Base-by-base conservation (phyloP, 2,797 vertebrate genomes). In the Mus minutoides region DNA sequence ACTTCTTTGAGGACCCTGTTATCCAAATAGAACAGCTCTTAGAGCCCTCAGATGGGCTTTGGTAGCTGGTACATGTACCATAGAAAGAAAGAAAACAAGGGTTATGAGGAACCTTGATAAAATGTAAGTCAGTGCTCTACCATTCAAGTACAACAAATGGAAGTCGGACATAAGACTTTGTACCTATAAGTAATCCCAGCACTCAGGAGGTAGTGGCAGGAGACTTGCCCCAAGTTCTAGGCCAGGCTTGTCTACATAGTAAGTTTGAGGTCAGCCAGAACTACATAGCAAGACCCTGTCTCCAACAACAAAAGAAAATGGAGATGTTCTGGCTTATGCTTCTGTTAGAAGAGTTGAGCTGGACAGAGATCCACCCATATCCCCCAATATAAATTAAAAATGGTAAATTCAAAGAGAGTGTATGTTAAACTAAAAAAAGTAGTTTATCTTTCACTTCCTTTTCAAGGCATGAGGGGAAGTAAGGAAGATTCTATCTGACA, bases 361-460 rank as follows among this genome's bases (percentile, higher is more conserved):
- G 37, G 87, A 69, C 1, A 77, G 26, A 19, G 24, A 85, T 85
- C 56, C 76, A 85, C 54, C 40, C 64, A 46, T 26, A 90, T 12
- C 37, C 64, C 77, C 14, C 3, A 9, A 24, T 58, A 46, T 49
- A 89, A 91, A 90, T 89, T 95, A 54, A 89, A 97, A 97, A 37
- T 56, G 26, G 71, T 31, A 91, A 92, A 94, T 92, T 94, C 87
- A 89, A 86, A 76, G 76, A 91, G 4, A 90, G 60, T 37, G 7
- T 14, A 8, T 0, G 3, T 34, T 6, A 4, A 85, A 82, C 76
- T 78, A 22, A 75, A 77, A 92, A 4, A 78, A 22, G 67, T 14
- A 21, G 64, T 76, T 54, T 49, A 52, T 83, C 90, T 96, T 90
- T 95, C 90, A 92, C 24, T 80, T 73, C 49, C 85, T 89, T 64